Conservation (phyloP, 2,113 vertebrate species). For the Leptosomus discolor region DNA sequence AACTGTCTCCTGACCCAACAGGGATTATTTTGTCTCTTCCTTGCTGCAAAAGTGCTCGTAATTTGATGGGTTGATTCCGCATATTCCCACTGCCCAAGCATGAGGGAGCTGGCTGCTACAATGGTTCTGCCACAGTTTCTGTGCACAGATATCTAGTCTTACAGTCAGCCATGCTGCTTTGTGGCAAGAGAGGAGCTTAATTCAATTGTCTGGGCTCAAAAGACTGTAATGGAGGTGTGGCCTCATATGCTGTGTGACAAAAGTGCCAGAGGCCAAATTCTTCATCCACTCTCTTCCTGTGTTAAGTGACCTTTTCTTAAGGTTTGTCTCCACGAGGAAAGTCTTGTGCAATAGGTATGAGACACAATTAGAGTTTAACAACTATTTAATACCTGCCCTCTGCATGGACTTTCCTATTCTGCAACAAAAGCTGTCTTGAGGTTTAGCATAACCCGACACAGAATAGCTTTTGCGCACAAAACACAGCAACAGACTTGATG, state of each 20-base stretch:
- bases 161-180: not conserved
- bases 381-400: not conserved
- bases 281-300: not conserved
- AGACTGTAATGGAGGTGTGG: not conserved
- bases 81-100: not conserved
- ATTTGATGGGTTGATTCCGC: not conserved
- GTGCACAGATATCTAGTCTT: not conserved
- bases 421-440: not conserved
- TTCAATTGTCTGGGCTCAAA: not conserved
- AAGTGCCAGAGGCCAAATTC: not conserved
- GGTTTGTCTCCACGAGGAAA: not conserved
- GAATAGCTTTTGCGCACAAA: not conserved
- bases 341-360: not conserved
- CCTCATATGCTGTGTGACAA: not conserved
- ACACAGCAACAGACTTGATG: not conserved
- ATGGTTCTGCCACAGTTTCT: not conserved
- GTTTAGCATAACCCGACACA: not conserved
- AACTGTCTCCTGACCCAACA: not conserved
- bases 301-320: not conserved
- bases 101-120: not conserved
- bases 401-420: not conserved
- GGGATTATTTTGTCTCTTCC: not conserved
- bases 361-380: not conserved
- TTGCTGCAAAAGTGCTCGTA: not conserved
- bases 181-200: not conserved